Conservation (phyloP, 2,113 vertebrate species). For the Myotis davidii region DNA sequence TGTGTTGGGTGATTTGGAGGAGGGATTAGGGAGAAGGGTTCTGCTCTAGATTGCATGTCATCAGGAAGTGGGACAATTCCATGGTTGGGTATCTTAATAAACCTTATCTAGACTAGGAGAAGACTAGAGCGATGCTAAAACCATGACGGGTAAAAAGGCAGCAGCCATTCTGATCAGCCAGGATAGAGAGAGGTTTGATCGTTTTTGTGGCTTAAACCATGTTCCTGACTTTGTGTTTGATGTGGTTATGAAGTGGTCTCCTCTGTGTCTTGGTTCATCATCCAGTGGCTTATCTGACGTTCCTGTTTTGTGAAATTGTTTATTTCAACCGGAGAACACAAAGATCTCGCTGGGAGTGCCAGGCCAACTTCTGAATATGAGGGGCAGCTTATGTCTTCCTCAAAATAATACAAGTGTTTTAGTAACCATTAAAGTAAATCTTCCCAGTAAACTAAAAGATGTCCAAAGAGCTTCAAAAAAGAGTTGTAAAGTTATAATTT, state of each 20-base stretch:
- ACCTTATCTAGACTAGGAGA: not conserved
- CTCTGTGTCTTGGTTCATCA: not conserved
- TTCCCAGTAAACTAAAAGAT: not conserved
- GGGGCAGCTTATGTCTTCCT: not conserved
- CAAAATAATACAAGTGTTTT: not conserved
- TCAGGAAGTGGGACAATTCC: not conserved
- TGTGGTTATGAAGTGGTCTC: not conserved
- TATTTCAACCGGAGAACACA: not conserved
- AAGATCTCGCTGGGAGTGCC: not conserved
- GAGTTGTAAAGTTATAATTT: not conserved
- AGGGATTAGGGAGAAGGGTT: not conserved
- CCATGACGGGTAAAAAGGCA: not conserved
- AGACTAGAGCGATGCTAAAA: not conserved
- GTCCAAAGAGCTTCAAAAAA: not conserved
- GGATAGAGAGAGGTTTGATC: too few species aligned
- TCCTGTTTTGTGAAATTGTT: not conserved
- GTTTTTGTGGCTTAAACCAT: not conserved
- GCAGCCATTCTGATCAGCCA: not conserved
- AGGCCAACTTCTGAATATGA: not conserved
- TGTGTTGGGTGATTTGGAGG: too few species aligned
- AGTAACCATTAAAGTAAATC: not conserved
- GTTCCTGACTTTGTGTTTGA: not conserved
- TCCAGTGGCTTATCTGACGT: not conserved
- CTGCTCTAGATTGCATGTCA: not conserved
- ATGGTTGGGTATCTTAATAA: not conserved